A percentile compares a stretch with the other conserved stretches of the same genome.
These are phyloP conservation scores for Collichthys lucidus DNA, from an alignment of 2,113 vertebrate genomes.

Conservation along the genomic window DNA sequence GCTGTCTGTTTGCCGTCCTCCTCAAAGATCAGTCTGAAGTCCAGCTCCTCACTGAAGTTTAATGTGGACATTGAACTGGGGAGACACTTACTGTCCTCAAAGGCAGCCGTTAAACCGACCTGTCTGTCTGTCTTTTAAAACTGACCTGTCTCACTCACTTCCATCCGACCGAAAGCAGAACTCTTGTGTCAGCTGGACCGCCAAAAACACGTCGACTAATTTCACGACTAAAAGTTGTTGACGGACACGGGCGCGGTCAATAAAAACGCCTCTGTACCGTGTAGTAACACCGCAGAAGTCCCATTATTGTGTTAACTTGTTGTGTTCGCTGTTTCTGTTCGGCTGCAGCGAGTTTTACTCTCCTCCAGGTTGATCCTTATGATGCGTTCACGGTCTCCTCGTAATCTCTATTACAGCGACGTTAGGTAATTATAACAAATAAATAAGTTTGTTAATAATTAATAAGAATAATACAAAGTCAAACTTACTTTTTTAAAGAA, in stretches of 20 bases:
- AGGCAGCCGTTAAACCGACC: slow-evolving; percentile 40
- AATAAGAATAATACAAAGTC: not conserved
- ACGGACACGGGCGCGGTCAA: not conserved
- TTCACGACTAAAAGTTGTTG: not conserved
- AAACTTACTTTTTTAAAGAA: not conserved
- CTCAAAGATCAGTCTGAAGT: slow-evolving; percentile 93
- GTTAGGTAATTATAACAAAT: not conserved
- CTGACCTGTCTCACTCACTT: slow-evolving; percentile 51
- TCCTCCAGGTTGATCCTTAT: slow-evolving; percentile 47
- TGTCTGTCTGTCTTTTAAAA: slow-evolving; percentile 51
- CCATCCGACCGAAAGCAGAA: slow-evolving; percentile 65
- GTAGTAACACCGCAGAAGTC: rapidly evolving
- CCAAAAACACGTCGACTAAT: slow-evolving; percentile 12
- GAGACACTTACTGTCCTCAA: slow-evolving; percentile 21
- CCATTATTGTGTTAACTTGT: slow-evolving; percentile 17
- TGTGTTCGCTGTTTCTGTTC: slow-evolving; percentile 33
- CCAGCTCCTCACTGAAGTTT: slow-evolving; percentile 91
- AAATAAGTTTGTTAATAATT: not conserved
- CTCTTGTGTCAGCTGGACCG: slow-evolving; percentile 4
- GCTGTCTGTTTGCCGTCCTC: slow-evolving; percentile 86
- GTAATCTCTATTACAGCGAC: not conserved
- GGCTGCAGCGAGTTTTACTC: slow-evolving; percentile 45
- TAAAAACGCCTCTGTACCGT: not conserved
- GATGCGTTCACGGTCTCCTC: slow-evolving; percentile 41
- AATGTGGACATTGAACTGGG: slow-evolving; percentile 88